Evolutionary conservation across 2,113 vertebrate genomes (phyloP).

Genomic region (Typhlomys cinereus): DNA sequence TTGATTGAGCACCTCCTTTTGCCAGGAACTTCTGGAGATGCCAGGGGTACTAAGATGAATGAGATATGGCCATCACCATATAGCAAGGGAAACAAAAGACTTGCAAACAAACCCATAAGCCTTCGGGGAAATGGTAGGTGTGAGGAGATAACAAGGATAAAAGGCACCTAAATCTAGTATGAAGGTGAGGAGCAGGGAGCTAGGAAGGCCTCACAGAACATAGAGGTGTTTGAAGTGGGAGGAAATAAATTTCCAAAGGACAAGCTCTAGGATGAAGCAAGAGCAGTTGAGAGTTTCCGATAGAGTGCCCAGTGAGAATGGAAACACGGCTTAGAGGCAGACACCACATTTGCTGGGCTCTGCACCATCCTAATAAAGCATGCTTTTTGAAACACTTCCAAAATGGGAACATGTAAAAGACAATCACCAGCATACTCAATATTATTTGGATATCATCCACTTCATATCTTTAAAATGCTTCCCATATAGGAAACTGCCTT

Average conservation of each 20-base stretch:
- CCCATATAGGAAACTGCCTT: neutral
- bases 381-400: neutral
- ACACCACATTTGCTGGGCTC: rapidly evolving
- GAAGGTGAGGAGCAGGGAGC: neutral
- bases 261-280: neutral
- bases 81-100: slow-evolving; percentile 32
- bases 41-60: slow-evolving; percentile 46
- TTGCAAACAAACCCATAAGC: neutral
- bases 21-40: neutral
- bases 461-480: neutral
- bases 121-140: neutral
- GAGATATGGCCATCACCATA: neutral
- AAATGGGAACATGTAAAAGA: neutral
- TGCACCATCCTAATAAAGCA: neutral
- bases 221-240: neutral
- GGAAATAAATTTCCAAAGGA: neutral
- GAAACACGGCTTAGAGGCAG: rapidly evolving
- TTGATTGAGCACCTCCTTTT: slow-evolving; percentile 21
- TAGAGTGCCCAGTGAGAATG: neutral
- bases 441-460: neutral
- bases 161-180: neutral
- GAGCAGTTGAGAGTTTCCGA: neutral
- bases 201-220: neutral
- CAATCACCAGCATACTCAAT: neutral
- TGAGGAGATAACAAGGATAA: neutral